These are phyloP conservation scores for Hypomecis atomaria DNA, from an alignment of 2,888 invertebrate genomes.

Conservation along the genomic window DNA sequence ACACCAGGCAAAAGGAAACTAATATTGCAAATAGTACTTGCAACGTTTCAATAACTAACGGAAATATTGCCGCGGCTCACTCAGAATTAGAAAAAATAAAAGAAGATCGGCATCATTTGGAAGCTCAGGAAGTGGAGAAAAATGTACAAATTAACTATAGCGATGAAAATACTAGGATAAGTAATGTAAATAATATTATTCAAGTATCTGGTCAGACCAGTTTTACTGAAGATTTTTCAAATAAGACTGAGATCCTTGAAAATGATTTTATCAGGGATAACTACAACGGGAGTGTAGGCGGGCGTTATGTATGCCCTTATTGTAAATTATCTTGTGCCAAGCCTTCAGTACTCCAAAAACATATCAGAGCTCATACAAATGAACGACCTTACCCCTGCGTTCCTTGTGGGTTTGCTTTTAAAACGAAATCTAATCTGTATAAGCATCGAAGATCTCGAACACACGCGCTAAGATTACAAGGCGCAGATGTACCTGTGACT, in stretches of 20 bases:
- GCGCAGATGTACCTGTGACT: conserved; percentile 80
- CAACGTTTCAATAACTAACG: conserved; percentile 71
- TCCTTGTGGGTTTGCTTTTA: conserved; percentile 96
- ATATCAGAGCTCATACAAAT: conserved; percentile 96
- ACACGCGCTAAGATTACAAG: conserved; percentile 87
- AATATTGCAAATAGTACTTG: conserved; percentile 63
- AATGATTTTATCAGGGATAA: conserved; percentile 80
- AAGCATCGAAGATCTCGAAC: conserved; percentile 93
- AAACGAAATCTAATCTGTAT: conserved; percentile 96
- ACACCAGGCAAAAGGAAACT: conserved; percentile 66
- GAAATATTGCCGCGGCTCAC: conserved; percentile 77
- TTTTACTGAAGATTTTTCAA: conserved; percentile 81
- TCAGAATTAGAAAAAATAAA: conserved; percentile 80
- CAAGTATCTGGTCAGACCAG: conserved; percentile 83
- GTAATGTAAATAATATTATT: conserved; percentile 79
- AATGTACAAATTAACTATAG: conserved; percentile 84
- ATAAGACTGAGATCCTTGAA: conserved; percentile 83
- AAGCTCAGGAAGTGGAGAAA: conserved; percentile 64
- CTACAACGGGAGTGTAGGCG: conserved; percentile 77
- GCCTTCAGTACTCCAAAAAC: conserved; percentile 96
- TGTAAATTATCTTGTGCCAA: conserved; percentile 96
- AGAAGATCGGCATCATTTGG: conserved; percentile 60
- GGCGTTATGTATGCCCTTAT: conserved; percentile 93
- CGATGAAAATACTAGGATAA: conserved; percentile 76
- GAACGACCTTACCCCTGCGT: conserved; percentile 96